Evolutionary conservation across 2,797 vertebrate species (phyloP).

Genomic region (Falco peregrinus): DNA sequence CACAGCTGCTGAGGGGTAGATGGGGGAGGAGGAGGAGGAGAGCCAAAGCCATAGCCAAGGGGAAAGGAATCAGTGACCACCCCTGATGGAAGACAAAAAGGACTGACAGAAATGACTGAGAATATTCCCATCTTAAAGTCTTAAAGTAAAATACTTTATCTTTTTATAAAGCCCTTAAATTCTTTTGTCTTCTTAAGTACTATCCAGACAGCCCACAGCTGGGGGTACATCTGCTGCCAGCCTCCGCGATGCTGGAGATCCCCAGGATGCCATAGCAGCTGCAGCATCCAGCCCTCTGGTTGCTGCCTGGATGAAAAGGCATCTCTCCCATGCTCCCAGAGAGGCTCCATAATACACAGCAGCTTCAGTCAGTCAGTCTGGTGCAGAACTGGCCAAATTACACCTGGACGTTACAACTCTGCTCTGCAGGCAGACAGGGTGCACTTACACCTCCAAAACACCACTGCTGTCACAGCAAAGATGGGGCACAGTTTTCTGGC

Average conservation of each 20-base stretch:
- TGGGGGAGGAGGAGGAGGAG: background rate
- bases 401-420: background rate
- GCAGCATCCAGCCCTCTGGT: background rate
- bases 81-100: background rate
- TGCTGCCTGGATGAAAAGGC: background rate
- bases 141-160: background rate
- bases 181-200: background rate
- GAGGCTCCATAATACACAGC: background rate
- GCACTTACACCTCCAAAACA: background rate
- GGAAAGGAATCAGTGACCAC: background rate
- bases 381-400: background rate
- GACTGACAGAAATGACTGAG: background rate
- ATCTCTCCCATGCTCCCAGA: background rate
- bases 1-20: background rate
- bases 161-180: background rate
- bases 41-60: background rate
- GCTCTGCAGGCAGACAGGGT: background rate
- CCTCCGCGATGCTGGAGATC: background rate
- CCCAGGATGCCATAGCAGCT: accelerated
- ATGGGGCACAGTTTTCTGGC: background rate
- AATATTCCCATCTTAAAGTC: background rate
- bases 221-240: accelerated
- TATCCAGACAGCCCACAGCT: background rate
- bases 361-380: background rate
- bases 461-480: accelerated